Base-by-base conservation (phyloP, 2,888 invertebrate species). In the Cremastinae sp. region DNA sequence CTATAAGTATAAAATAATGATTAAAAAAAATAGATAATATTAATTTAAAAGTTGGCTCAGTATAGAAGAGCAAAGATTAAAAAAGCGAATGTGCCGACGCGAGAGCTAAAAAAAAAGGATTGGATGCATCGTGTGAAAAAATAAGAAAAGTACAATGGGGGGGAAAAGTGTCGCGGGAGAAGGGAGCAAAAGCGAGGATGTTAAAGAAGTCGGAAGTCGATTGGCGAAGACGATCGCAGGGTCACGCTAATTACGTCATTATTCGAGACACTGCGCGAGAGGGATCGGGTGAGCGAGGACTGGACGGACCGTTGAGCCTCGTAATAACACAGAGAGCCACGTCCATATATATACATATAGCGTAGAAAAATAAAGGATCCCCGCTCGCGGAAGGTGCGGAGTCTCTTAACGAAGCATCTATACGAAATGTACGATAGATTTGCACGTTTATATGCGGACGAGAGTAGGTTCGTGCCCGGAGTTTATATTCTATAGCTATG, bases 221-320 rank as follows among this genome's bases (percentile, higher is more conserved):
- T 61, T 18, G 53, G 70, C 38, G 54, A 59, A 28, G 54, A 65
- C 62, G 56, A 58, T 14, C 56, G 62, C 51, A 75, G 85, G 82
- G 80, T 83, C 83, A 82, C 81, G 82, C 84, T 87, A 88, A 88
- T 88, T 87, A 86, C 86, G 83, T 86, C 85, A 87, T 88, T 87
- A 88, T 86, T 83, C 84, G 84, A 76, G 71, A 76, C 72, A 76
- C 74, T 74, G 71, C 36, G 72, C 62, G 59, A 45, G 61, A 59
- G 64, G 64, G 49, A 62, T 45, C 54, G 54, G 49, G 53, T 68
- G 18, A 56, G 45, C n/a, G n/a, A 51, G 28, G 2, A 28, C 28
- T 49, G 53, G 69, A 62, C 61, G 74, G 58, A 43, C 45, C 47
- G 7, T 58, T 59, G 49, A 75, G 59, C 47, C 51, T 28, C 43